Evolutionary conservation across 2,113 vertebrate genomes (phyloP).

Genomic region (Brachypteracias leptosomus): DNA sequence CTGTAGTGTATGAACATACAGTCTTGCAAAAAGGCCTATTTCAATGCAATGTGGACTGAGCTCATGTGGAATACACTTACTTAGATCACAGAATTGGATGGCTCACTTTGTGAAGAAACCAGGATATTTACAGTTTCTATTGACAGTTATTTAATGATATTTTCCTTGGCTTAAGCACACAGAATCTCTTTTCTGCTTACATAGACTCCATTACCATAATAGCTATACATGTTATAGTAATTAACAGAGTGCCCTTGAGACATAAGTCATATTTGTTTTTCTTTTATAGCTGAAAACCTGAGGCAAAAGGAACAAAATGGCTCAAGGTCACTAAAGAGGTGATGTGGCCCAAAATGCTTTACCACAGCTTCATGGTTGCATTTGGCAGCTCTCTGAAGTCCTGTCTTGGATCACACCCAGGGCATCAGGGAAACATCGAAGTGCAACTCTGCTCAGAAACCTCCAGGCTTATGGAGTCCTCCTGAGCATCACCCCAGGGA

Average conservation of each 20-base stretch:
- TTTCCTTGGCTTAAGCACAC: not conserved
- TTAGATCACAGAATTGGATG: conserved; percentile 13
- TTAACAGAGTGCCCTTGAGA: not conserved
- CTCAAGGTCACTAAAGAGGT: not conserved
- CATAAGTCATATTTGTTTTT: not conserved
- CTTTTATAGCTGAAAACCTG: not conserved
- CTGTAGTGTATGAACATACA: not conserved
- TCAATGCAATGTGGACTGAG: not conserved
- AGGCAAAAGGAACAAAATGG: not conserved
- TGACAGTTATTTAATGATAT: not conserved
- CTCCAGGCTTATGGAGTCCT: not conserved
- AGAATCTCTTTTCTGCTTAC: not conserved
- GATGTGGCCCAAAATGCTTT: not conserved
- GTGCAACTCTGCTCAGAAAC: not conserved
- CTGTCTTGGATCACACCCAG: not conserved
- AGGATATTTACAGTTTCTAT: not conserved
- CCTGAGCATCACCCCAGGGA: not conserved
- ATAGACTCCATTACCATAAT: not conserved
- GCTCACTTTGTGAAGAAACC: not conserved
- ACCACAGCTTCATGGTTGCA: not conserved
- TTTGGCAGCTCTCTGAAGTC: not conserved
- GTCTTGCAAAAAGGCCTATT: conserved; percentile 32
- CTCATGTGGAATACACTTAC: not conserved
- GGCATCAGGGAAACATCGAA: not conserved
- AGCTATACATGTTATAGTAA: not conserved